phyloP scores from a whole-genome alignment of 2,113 vertebrate genomes.

The Xyrauchen texanus region DNA sequence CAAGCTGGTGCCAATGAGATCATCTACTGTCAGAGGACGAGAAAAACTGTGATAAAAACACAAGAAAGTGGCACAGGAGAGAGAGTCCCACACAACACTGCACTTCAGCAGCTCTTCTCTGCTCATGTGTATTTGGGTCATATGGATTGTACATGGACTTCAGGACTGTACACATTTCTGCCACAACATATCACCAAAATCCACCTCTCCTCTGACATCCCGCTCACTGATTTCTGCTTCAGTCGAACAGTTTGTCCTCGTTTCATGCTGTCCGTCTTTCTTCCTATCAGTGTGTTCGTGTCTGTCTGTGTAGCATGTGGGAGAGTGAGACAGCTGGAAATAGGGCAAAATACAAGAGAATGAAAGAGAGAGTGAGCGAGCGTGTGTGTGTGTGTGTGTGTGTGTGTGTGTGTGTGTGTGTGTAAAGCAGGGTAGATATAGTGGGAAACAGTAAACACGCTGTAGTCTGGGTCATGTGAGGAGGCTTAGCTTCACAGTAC shows the following conservation, averaged over 20 bases:
- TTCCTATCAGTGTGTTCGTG: slow-evolving; percentile 13
- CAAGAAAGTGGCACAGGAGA: neutral
- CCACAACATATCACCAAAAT: slow-evolving; percentile 20
- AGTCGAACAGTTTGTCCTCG: slow-evolving; percentile 68
- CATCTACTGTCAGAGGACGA: neutral
- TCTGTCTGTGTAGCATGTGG: neutral
- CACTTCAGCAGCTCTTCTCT: slow-evolving; percentile 33
- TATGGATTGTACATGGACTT: slow-evolving; percentile 62
- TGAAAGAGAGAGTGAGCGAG: too few relatives aligned
- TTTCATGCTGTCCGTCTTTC: slow-evolving; percentile 55
- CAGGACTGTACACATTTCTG: slow-evolving; percentile 29
- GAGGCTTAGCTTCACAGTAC: slow-evolving; percentile 34
- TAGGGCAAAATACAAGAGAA: neutral
- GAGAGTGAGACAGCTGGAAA: slow-evolving; percentile 1
- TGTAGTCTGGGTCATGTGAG: slow-evolving; percentile 46
- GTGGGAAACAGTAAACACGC: neutral
- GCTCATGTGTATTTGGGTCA: slow-evolving; percentile 72
- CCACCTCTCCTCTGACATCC: slow-evolving; percentile 36
- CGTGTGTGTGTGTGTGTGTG: too few relatives aligned
- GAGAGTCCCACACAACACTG: slow-evolving; percentile 27
- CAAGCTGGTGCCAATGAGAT: neutral
- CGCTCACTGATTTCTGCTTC: slow-evolving; percentile 64
- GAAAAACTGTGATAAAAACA: neutral
- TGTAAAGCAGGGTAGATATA: slow-evolving; percentile 30
- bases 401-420: neutral